phyloP scores from a whole-genome alignment of 2,888 invertebrate genomes.

The Laothoe populi region DNA sequence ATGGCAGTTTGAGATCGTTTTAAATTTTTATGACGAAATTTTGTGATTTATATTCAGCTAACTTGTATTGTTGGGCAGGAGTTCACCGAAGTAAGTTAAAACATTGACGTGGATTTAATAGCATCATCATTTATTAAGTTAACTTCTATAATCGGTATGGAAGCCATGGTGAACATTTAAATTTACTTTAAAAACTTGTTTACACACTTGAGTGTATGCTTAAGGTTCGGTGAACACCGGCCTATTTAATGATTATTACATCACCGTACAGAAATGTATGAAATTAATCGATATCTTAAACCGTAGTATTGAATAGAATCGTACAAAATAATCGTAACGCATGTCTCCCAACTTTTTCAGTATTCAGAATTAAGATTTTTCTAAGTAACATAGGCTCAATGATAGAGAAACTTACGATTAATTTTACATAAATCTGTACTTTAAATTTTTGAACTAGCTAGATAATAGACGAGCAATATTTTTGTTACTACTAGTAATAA shows the following conservation, averaged over 20 bases:
- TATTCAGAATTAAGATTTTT: constrained; percentile 19
- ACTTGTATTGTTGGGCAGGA: background rate
- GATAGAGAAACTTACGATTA: constrained; percentile 30
- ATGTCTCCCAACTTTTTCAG: constrained; percentile 23
- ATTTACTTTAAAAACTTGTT: no score
- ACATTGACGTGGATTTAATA: no score
- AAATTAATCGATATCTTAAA: constrained; percentile 16
- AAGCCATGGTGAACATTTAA: no score
- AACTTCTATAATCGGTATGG: no score
- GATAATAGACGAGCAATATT: constrained; percentile 75
- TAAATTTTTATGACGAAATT: background rate
- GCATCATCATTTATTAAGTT: no score
- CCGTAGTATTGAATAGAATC: constrained; percentile 5
- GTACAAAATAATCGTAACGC: constrained; percentile 21
- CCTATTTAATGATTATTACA: constrained; percentile 5
- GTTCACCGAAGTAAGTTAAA: no score
- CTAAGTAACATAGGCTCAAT: background rate
- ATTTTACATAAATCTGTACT: constrained; percentile 39
- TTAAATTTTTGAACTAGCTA: constrained; percentile 40
- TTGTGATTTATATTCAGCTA: constrained; percentile 1
- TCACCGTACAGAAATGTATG: constrained; percentile 21
- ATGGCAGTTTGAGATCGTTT: background rate
- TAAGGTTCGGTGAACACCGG: no score
- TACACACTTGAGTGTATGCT: no score
- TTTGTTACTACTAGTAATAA: constrained; percentile 78